Conservation (phyloP, 2,113 vertebrate species). For the Prinia subflava region DNA sequence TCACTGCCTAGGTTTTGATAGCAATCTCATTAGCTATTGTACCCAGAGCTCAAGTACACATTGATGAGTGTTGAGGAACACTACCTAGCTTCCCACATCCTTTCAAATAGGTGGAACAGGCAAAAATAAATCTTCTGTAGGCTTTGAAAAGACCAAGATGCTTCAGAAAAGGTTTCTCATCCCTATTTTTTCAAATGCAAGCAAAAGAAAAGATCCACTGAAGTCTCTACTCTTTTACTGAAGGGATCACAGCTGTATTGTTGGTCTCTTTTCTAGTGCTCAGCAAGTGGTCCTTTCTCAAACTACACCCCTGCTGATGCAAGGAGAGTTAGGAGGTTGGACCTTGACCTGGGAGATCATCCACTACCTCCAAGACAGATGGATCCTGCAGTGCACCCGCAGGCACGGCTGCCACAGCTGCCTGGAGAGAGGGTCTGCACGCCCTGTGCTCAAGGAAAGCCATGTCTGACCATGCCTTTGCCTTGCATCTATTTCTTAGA, state of each 20-base stretch:
- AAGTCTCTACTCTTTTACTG: not conserved
- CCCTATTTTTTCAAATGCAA: not conserved
- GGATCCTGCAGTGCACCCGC: rapidly evolving
- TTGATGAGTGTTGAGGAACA: not conserved
- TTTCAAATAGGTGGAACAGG: not conserved
- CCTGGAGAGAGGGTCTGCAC: not conserved
- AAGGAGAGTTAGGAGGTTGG: not conserved
- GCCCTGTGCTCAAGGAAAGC: not conserved
- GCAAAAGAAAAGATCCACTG: not conserved
- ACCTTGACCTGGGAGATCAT: not conserved
- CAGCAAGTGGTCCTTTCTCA: not conserved
- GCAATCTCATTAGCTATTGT: not conserved
- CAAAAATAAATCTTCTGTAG: not conserved
- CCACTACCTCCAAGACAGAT: not conserved
- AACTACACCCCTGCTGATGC: not conserved
- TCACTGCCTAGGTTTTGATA: not conserved
- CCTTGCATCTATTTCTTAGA: not conserved
- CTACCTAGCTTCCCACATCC: not conserved
- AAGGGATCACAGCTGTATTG: not conserved
- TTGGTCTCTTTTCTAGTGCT: not conserved
- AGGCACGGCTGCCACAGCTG: not conserved
- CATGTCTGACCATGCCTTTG: not conserved
- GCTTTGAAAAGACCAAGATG: not conserved
- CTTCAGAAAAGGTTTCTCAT: not conserved
- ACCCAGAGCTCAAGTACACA: not conserved